Conservation (phyloP, 92 coral and sea anemone genomes). For the Palythoa heliodiscus region DNA sequence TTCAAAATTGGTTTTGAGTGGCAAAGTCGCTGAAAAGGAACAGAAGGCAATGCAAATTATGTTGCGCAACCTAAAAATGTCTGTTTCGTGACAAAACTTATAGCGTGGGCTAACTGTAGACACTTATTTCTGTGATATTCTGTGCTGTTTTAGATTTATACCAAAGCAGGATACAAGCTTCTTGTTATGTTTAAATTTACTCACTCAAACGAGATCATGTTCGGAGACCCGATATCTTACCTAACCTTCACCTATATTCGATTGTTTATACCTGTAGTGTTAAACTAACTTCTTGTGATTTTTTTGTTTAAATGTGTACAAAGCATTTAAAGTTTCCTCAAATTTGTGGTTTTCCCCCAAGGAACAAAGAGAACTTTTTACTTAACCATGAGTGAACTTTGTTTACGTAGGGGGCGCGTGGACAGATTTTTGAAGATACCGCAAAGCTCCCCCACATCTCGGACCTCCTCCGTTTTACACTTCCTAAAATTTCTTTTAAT, state of each 20-base stretch:
- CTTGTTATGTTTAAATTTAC: neutral
- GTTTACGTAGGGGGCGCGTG: neutral
- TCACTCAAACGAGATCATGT: neutral
- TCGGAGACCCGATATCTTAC: conserved; percentile 24
- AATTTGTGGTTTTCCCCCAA: neutral
- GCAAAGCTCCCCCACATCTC: neutral
- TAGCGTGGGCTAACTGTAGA: neutral
- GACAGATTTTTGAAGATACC: neutral
- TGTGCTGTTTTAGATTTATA: neutral
- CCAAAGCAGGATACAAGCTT: neutral
- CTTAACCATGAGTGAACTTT: neutral
- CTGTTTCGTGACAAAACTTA: conserved; percentile 9
- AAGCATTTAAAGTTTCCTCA: neutral
- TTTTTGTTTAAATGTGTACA: neutral
- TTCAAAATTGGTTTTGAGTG: neutral
- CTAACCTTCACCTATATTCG: neutral
- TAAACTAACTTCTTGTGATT: neutral
- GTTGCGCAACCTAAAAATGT: neutral
- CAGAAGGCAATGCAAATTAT: neutral
- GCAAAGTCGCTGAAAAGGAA: neutral
- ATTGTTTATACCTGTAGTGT: conserved; percentile 8
- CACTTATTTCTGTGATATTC: neutral
- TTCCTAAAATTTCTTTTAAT: neutral
- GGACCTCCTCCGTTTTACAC: neutral
- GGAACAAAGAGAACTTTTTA: neutral